These are phyloP conservation scores for Nipponia nippon DNA, from an alignment of 2,113 vertebrate genomes.

Conservation along the genomic window DNA sequence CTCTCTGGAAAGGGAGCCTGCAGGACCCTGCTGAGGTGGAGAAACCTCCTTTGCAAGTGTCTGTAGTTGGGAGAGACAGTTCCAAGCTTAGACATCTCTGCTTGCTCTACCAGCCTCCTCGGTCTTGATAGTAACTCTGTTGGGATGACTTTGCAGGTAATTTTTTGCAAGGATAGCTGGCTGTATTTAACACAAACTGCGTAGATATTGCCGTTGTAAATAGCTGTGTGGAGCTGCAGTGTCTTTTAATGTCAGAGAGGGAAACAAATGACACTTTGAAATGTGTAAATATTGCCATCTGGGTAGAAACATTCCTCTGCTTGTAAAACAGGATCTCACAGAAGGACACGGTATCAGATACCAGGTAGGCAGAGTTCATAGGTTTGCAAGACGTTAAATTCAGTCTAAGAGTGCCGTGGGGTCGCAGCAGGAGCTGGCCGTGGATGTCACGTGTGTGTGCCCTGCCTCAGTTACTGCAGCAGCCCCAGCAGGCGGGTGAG, in stretches of 20 bases:
- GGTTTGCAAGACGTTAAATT: background rate
- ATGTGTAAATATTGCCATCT: background rate
- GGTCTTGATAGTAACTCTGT: background rate
- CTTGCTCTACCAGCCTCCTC: background rate
- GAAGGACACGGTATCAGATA: background rate
- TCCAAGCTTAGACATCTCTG: background rate
- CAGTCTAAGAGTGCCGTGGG: background rate
- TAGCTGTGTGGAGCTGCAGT: background rate
- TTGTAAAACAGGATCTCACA: background rate
- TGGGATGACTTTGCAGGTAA: background rate
- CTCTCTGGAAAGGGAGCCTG: background rate
- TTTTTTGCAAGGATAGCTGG: background rate
- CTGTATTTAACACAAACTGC: background rate
- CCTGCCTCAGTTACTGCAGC: background rate
- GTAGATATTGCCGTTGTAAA: background rate
- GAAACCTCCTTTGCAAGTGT: background rate
- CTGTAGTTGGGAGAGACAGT: background rate
- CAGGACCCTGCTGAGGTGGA: rapidly evolving
- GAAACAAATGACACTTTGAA: background rate
- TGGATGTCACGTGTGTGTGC: background rate
- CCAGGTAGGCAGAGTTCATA: background rate
- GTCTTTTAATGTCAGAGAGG: background rate
- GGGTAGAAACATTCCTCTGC: background rate
- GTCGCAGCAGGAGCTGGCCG: background rate
- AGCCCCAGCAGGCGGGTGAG: background rate